Base-by-base conservation (phyloP, 2,888 invertebrate genomes). In the Matsumyia berberina region DNA sequence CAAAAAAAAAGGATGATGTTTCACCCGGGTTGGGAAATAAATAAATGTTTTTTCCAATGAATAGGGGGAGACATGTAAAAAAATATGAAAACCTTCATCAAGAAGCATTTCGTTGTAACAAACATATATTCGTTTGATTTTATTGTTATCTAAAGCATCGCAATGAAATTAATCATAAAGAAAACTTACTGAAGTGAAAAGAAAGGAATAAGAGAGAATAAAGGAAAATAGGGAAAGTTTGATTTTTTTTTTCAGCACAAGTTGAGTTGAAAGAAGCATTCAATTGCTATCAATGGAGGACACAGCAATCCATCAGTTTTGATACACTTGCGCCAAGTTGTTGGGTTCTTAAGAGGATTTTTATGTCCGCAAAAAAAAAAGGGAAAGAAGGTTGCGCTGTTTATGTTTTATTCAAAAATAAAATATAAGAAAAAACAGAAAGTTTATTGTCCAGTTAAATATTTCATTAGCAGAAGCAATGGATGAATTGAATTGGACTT, bases 111-210 rank as follows among this genome's bases (percentile, higher is more conserved):
- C 17, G 17, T 17, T 51, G 24, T 37, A 12, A 15, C 51, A 53
- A 19, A 7, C n/a, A 58, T 51, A 58, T 11, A 42, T 33, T 46
- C 15, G 8, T 29, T 12, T 7, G 11, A 7, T 44, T 44, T 60
- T 46, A 57, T 49, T 74, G 55, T 44, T 33, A 37, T 39, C 46
- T 57, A 57, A 46, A 42, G 35, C 6, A 42, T 24, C 12, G 37
- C 58, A 58, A 44, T 60, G 44, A 53, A 77, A 60, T 77, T 67
- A 67, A 58, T 76, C 66, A 76, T 51, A 67, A 76, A 57, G 57
- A 37, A 64, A 58, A 66, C 29, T 66, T 57, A 46, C 9, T 57
- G 49, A 67, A 58, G 49, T 51, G 67, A 58, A 29, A 62, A n/a
- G n/a, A 44, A 55, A 12, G 12, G 37, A 3, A n/a, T 12, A 39